A percentile compares a stretch with the other conserved stretches of the same genome.
Evolutionary conservation across 2,888 invertebrate species (phyloP).

Genomic region (Cancer borealis): DNA sequence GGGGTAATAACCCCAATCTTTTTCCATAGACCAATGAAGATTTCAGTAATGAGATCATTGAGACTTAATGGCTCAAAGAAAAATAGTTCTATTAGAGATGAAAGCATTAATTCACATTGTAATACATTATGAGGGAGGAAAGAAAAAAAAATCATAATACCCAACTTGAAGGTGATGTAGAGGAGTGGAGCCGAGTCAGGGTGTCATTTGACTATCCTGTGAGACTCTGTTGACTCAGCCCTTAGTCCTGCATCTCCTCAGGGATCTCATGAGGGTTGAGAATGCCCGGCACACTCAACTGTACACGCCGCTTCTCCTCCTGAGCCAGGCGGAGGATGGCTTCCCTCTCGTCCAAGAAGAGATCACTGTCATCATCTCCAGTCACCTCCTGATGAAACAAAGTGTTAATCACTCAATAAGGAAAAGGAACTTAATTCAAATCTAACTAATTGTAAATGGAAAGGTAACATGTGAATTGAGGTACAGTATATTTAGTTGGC

Average conservation of each 20-base stretch:
- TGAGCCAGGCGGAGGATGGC: constrained; percentile 93
- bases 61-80: background rate
- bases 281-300: constrained; percentile 97
- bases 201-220: background rate
- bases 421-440: background rate
- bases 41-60: constrained; percentile 13
- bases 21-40: background rate
- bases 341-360: constrained; percentile 98
- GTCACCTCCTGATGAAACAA: constrained; percentile 91
- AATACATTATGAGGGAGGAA: background rate
- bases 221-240: background rate
- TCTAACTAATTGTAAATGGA: background rate
- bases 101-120: background rate
- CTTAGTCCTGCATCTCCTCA: constrained; percentile 94
- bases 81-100: background rate
- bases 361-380: constrained; percentile 98
- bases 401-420: background rate
- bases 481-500: background rate
- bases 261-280: constrained; percentile 96
- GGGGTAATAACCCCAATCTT: background rate
- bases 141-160: background rate
- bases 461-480: background rate
- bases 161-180: background rate
- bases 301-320: constrained; percentile 94
- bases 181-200: constrained; percentile 23